These are phyloP conservation scores for Phalacrocorax aristotelis DNA, from an alignment of 2,113 vertebrate species.

Conservation along the genomic window DNA sequence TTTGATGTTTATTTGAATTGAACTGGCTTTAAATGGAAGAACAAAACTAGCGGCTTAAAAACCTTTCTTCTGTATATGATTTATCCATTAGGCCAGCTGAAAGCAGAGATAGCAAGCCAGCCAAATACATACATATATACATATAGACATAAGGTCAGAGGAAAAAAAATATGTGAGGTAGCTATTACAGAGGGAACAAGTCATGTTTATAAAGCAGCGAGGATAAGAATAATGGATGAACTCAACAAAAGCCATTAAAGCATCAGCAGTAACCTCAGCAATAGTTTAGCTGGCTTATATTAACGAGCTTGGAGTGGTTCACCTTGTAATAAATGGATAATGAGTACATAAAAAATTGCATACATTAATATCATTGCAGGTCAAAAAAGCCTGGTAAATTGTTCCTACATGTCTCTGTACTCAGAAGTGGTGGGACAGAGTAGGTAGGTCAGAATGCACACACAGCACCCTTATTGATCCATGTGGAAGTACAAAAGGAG, in stretches of 20 bases:
- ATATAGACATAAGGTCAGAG: not conserved
- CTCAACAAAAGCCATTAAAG: slow-evolving; percentile 51
- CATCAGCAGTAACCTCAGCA: not conserved
- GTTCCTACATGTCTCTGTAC: not conserved
- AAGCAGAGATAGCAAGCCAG: not conserved
- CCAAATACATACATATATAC: not conserved
- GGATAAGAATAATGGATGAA: slow-evolving; percentile 26
- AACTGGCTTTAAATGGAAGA: not conserved
- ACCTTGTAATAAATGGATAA: slow-evolving; percentile 44
- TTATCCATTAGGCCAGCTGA: slow-evolving; percentile 13
- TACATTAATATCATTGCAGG: slow-evolving; percentile 17
- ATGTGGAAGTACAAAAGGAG: not conserved
- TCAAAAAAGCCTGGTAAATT: slow-evolving; percentile 33
- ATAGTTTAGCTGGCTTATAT: not conserved
- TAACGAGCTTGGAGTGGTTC: slow-evolving; percentile 1
- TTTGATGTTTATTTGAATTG: slow-evolving; percentile 21
- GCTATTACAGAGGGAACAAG: not conserved
- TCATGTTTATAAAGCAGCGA: not conserved
- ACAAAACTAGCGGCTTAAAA: not conserved
- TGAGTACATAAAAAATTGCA: not conserved
- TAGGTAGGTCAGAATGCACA: not conserved
- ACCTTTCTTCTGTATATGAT: not conserved
- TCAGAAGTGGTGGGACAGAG: not conserved
- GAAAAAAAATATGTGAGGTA: not conserved
- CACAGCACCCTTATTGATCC: not conserved